Conservation (phyloP, 2,888 invertebrate genomes). For the Tortricodes alternella region DNA sequence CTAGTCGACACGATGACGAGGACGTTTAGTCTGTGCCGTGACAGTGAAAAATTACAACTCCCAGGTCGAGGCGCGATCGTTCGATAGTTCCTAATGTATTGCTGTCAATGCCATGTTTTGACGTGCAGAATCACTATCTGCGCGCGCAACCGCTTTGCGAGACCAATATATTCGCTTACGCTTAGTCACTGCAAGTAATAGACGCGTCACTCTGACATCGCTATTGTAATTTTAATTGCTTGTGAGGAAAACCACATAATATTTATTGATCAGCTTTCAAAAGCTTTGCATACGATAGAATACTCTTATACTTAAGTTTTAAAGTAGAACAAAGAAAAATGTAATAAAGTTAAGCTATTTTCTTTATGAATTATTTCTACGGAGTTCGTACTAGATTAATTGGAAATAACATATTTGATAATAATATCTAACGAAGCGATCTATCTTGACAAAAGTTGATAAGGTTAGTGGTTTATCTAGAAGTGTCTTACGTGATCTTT, state of each 20-base stretch:
- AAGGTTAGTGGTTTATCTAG: too few species aligned
- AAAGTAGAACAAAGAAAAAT: too few species aligned
- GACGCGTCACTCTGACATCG: constrained; percentile 51
- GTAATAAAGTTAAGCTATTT: too few species aligned
- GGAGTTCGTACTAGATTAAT: too few species aligned
- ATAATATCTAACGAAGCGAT: too few species aligned
- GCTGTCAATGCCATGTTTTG: constrained; percentile 78
- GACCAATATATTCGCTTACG: constrained; percentile 58
- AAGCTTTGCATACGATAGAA: constrained; percentile 9
- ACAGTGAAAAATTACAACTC: constrained; percentile 78
- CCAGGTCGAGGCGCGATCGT: constrained; percentile 62
- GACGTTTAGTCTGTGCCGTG: constrained; percentile 70
- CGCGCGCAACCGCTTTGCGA: constrained; percentile 44
- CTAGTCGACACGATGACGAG: constrained; percentile 73
- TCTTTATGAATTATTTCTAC: too few species aligned
- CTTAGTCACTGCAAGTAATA: constrained; percentile 64
- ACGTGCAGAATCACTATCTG: constrained; percentile 69
- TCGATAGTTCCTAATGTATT: constrained; percentile 78
- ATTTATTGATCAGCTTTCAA: not conserved
- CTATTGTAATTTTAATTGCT: constrained; percentile 54
- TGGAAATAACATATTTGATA: too few species aligned
- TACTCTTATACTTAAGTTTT: not conserved
- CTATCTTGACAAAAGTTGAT: too few species aligned
- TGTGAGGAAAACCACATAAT: constrained; percentile 9
- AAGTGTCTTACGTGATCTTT: not conserved